Conservation (phyloP, 2,113 vertebrate species). For the Entosphenus tridentatus region DNA sequence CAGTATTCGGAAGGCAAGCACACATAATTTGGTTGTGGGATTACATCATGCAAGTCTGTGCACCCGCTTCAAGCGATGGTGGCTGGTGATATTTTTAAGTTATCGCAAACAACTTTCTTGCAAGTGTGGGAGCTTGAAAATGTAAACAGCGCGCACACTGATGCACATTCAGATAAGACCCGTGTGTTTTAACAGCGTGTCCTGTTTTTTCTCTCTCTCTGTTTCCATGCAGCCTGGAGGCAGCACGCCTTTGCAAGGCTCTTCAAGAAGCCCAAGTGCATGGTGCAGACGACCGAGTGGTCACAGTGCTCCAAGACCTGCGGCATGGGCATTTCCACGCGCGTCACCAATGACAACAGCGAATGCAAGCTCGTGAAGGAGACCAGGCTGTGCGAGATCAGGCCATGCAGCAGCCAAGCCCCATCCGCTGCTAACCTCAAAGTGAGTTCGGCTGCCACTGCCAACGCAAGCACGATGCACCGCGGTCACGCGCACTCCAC, state of each 20-base stretch:
- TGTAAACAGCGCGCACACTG: too few species aligned
- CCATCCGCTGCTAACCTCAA: slow-evolving; percentile 11
- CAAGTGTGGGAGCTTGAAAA: too few species aligned
- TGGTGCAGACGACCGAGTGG: slow-evolving; percentile 25
- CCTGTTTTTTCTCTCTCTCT: neutral
- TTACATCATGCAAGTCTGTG: too few species aligned
- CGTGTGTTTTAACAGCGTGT: neutral
- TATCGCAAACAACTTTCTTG: too few species aligned
- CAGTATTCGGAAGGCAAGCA: too few species aligned
- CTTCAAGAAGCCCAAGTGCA: slow-evolving; percentile 15
- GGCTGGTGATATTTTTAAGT: too few species aligned
- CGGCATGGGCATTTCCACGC: slow-evolving; percentile 29
- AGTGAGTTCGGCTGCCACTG: slow-evolving; percentile 14
- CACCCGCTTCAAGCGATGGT: too few species aligned
- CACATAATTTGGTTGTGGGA: too few species aligned
- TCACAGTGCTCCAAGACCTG: slow-evolving; percentile 27
- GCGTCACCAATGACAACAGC: slow-evolving; percentile 25
- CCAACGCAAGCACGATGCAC: too few species aligned
- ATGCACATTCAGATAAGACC: too few species aligned
- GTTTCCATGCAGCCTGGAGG: slow-evolving; percentile 15
- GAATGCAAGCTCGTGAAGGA: slow-evolving; percentile 23
- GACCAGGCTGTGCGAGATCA: slow-evolving; percentile 25
- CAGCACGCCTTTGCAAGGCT: slow-evolving; percentile 12
- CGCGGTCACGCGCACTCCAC: too few species aligned
- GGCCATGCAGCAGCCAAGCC: slow-evolving; percentile 14